A percentile compares a stretch with the other conserved stretches of the same genome.
Evolutionary conservation across 1,140 invertebrate species (phyloP).

Genomic region (Ceratina calcarata): DNA sequence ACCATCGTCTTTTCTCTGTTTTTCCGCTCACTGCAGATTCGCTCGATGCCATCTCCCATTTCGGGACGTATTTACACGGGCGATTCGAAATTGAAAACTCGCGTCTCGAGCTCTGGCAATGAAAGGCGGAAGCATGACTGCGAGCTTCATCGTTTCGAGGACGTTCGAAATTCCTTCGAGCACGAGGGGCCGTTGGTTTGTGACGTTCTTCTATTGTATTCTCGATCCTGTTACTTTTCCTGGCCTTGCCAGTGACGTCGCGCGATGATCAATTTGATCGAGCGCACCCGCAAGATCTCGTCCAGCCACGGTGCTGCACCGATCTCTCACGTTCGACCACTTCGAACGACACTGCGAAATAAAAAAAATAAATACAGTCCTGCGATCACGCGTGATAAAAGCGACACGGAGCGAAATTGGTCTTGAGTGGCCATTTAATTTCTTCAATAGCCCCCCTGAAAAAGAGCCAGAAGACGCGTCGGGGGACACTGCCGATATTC

Average conservation of each 20-base stretch:
- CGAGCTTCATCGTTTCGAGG: slow-evolving; percentile 35
- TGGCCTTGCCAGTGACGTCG: slow-evolving; percentile 57
- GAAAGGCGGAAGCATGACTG: slow-evolving; percentile 56
- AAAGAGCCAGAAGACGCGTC: background rate
- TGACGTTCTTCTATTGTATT: slow-evolving; percentile 37
- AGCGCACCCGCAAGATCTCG: background rate
- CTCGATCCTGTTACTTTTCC: slow-evolving; percentile 63
- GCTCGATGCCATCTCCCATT: no score
- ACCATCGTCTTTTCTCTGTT: no score
- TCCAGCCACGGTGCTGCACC: background rate
- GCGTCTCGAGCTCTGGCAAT: background rate
- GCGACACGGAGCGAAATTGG: background rate
- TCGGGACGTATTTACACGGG: background rate
- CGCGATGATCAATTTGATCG: slow-evolving; percentile 50
- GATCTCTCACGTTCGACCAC: background rate
- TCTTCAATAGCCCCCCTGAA: background rate
- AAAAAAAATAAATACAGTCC: background rate
- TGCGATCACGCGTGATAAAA: no score
- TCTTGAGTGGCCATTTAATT: slow-evolving; percentile 6
- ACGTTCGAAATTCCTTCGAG: slow-evolving; percentile 42
- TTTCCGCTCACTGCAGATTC: background rate
- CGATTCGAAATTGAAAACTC: slow-evolving; percentile 9
- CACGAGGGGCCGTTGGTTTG: slow-evolving; percentile 15
- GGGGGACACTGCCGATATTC: background rate
- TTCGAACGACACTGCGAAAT: no score